Evolutionary conservation across 2,113 vertebrate genomes (phyloP).

Genomic region (Xiphias gladius): DNA sequence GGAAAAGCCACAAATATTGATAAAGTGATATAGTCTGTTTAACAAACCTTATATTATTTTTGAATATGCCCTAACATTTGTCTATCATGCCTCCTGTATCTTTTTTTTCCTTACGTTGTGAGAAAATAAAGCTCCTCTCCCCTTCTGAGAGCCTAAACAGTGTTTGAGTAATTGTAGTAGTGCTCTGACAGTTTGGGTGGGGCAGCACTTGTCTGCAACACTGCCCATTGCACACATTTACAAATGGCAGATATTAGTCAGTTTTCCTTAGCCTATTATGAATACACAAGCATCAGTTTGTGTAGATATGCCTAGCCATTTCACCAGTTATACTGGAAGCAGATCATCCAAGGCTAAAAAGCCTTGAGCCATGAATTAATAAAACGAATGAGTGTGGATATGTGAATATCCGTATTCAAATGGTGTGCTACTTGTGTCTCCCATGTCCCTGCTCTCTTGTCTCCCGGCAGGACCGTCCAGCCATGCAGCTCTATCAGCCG

Average conservation of each 20-base stretch:
- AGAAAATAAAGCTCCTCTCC: constrained; percentile 59
- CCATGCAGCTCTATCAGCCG: constrained; percentile 95
- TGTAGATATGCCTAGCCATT: background rate
- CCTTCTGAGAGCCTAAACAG: background rate
- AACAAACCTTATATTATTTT: constrained; percentile 60
- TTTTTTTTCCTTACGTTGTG: constrained; percentile 13
- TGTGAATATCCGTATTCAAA: background rate
- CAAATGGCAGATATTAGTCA: constrained; percentile 50
- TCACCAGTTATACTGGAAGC: background rate
- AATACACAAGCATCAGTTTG: background rate
- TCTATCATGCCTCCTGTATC: constrained; percentile 45
- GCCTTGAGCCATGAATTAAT: background rate
- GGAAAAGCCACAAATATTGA: constrained; percentile 11
- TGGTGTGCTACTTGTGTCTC: constrained; percentile 42
- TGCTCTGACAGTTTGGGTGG: constrained; percentile 43
- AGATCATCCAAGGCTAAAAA: background rate
- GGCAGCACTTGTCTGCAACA: background rate
- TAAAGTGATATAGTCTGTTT: constrained; percentile 23
- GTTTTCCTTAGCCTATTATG: background rate
- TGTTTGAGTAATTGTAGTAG: constrained; percentile 14
- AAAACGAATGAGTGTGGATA: background rate
- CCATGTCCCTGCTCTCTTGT: constrained; percentile 67
- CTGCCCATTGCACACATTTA: background rate
- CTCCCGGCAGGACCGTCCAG: constrained; percentile 89
- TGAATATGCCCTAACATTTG: constrained; percentile 51